Percentiles rank a stretch among this genome's conserved stretches.
Evolutionary conservation across 2,113 vertebrate genomes (phyloP).

Genomic region (Anhinga rufa): DNA sequence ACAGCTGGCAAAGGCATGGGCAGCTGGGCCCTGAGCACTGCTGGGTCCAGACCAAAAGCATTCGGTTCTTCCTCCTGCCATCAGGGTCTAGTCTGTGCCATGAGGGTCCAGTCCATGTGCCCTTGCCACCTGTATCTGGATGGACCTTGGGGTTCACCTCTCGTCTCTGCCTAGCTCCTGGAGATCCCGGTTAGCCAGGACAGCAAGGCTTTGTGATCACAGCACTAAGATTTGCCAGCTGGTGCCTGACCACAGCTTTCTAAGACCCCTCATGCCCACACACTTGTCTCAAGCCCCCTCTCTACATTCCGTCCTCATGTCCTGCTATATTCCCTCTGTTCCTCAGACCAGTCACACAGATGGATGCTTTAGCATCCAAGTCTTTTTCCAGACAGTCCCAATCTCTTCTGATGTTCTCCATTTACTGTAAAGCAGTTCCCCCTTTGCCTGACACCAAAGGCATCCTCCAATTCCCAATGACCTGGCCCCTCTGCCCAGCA

Average conservation of each 20-base stretch:
- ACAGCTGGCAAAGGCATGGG: neutral
- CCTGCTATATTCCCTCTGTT: neutral
- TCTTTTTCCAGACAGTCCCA: neutral
- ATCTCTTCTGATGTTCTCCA: neutral
- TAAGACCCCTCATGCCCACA: accelerated
- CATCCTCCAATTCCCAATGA: neutral
- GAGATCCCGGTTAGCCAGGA: neutral
- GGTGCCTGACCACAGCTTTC: neutral
- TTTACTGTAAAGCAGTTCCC: neutral
- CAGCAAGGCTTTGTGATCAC: neutral
- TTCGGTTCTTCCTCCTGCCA: neutral
- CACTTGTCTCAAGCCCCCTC: neutral
- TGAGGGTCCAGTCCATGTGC: no score
- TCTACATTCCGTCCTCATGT: neutral
- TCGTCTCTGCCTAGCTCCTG: neutral
- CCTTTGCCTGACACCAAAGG: neutral
- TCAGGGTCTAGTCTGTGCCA: neutral
- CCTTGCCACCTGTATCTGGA: neutral
- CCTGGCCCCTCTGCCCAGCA: neutral
- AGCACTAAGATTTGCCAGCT: neutral
- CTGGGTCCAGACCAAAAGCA: neutral
- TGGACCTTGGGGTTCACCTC: neutral
- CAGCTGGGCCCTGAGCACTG: accelerated
- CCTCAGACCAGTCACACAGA: neutral
- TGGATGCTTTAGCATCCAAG: neutral